Evolutionary conservation across 2,888 invertebrate genomes (phyloP).

Genomic region (Eutolmus rufibarbis): DNA sequence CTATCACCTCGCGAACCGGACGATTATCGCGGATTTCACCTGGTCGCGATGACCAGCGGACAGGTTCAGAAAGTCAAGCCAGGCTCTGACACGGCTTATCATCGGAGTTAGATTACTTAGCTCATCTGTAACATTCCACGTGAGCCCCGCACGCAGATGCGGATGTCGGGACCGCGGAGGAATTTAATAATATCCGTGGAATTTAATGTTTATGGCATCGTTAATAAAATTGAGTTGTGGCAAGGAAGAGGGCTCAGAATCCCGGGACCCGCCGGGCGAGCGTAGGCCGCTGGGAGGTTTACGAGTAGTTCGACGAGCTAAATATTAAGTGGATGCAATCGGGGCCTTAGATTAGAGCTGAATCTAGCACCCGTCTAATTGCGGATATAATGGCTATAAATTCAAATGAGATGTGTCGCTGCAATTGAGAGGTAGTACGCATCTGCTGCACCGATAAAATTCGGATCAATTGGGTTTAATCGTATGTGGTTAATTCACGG

Average conservation of each 20-base stretch:
- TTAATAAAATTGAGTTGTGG: slow-evolving; percentile 34
- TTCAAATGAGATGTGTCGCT: background rate
- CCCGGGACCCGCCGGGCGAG: background rate
- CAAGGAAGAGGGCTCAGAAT: background rate
- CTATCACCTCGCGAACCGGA: background rate
- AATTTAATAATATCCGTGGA: slow-evolving; percentile 26
- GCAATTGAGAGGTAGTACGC: background rate
- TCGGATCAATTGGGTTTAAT: background rate
- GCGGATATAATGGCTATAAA: background rate
- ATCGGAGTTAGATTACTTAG: slow-evolving; percentile 7
- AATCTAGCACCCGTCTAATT: slow-evolving; percentile 11
- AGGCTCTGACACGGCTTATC: slow-evolving; percentile 16
- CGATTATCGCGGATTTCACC: background rate
- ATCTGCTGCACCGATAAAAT: background rate
- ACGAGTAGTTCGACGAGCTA: background rate
- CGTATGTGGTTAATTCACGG: background rate
- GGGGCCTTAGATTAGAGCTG: background rate
- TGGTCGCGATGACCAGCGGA: background rate
- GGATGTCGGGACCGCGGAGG: background rate
- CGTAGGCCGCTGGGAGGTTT: slow-evolving; percentile 17
- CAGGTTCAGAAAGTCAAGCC: slow-evolving; percentile 7
- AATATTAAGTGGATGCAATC: slow-evolving; percentile 28
- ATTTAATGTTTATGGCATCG: slow-evolving; percentile 23
- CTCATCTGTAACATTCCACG: slow-evolving; percentile 24
- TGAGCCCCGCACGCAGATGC: background rate